Evolutionary conservation across 2,797 vertebrate species (phyloP).

Genomic region (Cottoperca gobio): DNA sequence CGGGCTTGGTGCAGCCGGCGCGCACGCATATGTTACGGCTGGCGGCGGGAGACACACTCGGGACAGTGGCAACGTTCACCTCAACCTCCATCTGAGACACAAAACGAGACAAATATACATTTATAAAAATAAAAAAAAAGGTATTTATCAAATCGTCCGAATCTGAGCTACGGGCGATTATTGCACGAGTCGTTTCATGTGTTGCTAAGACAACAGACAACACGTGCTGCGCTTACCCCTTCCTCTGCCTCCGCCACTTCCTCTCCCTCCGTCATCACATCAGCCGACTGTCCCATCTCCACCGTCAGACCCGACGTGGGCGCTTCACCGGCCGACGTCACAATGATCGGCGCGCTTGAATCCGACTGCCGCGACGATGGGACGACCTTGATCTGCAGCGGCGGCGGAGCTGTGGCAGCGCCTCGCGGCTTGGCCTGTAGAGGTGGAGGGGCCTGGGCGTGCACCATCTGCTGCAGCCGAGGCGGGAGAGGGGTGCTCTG

Average conservation of each 20-base stretch:
- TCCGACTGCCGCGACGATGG: slow-evolving; percentile 80
- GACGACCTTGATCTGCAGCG: slow-evolving; percentile 89
- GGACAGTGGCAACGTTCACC: slow-evolving; percentile 85
- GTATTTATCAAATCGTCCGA: fast-evolving
- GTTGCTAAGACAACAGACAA: background rate
- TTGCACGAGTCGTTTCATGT: too few species aligned
- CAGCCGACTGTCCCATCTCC: slow-evolving; percentile 70
- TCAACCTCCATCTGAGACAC: slow-evolving; percentile 90
- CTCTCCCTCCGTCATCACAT: slow-evolving; percentile 63
- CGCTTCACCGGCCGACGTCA: slow-evolving; percentile 71
- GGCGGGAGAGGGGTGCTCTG: slow-evolving; percentile 88
- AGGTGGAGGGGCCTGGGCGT: slow-evolving; percentile 88
- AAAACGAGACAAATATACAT: background rate
- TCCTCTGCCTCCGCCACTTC: slow-evolving; percentile 72
- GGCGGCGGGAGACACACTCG: slow-evolving; percentile 48
- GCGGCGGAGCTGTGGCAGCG: slow-evolving; percentile 79
- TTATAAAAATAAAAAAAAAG: too few species aligned
- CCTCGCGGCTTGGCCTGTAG: slow-evolving; percentile 87
- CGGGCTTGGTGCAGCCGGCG: slow-evolving; percentile 89
- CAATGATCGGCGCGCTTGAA: slow-evolving; percentile 75
- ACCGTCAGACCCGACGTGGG: slow-evolving; percentile 59
- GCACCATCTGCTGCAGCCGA: slow-evolving; percentile 88
- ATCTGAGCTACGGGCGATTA: background rate
- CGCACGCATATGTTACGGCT: slow-evolving; percentile 87
- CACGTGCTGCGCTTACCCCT: slow-evolving; percentile 59